These are phyloP conservation scores for Pipra filicauda DNA, from an alignment of 2,113 vertebrate genomes.

Conservation along the genomic window DNA sequence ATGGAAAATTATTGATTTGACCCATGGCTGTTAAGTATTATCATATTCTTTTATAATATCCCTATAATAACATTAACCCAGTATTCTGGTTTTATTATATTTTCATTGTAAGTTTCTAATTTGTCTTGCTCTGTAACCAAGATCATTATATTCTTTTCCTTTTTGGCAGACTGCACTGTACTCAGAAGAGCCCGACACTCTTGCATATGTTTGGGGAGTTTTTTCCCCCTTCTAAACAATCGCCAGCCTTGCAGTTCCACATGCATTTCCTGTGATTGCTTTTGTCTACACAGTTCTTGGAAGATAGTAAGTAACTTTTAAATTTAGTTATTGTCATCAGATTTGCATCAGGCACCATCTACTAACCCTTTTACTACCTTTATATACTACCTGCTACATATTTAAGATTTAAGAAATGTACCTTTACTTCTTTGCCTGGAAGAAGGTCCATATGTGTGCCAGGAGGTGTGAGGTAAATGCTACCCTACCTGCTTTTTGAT, in stretches of 20 bases:
- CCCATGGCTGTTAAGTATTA: not conserved
- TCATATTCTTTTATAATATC: not conserved
- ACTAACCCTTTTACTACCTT: not conserved
- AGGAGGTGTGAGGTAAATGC: constrained; percentile 9
- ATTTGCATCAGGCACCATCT: not conserved
- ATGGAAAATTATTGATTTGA: not conserved
- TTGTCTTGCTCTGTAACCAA: not conserved
- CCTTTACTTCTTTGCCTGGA: not conserved
- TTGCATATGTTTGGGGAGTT: not conserved
- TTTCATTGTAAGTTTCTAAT: not conserved
- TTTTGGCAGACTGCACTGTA: not conserved
- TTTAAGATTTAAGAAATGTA: not conserved
- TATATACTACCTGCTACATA: not conserved
- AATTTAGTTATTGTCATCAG: not conserved
- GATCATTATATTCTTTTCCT: not conserved
- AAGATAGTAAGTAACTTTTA: not conserved
- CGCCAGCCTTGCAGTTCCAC: not conserved
- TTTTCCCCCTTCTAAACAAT: not conserved
- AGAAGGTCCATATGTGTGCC: not conserved
- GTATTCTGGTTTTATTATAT: not conserved
- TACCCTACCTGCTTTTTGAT: not conserved
- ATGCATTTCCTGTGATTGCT: not conserved
- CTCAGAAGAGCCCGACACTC: not conserved
- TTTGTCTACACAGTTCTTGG: not conserved
- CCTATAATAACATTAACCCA: not conserved